A percentile compares a stretch with the other conserved stretches of the same genome.
phyloP scores from a whole-genome alignment of 2,797 vertebrate species.

The Linurgus olivaceus region DNA sequence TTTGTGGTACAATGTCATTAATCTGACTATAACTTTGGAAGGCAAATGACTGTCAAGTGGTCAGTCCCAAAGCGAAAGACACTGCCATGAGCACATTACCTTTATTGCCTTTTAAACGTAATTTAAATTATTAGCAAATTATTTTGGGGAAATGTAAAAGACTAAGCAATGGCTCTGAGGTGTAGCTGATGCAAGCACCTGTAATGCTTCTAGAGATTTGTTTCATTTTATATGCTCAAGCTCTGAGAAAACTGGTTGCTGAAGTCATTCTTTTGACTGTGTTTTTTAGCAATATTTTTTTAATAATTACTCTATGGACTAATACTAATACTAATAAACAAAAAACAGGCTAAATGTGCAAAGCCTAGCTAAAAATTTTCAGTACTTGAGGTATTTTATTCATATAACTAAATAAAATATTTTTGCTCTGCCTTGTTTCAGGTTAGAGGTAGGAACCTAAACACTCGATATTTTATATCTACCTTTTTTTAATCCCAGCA shows the following conservation, averaged over 20 bases:
- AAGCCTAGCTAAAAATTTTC: not conserved
- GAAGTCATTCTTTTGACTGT: not conserved
- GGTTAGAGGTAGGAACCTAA: not conserved
- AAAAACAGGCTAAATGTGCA: not conserved
- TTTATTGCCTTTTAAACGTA: not conserved
- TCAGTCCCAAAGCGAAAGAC: not conserved
- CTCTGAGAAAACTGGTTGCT: not conserved
- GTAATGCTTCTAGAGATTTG: not conserved
- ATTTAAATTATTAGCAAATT: not conserved
- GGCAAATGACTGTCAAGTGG: not conserved
- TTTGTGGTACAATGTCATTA: not conserved
- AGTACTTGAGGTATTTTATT: not conserved
- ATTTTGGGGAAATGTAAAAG: not conserved
- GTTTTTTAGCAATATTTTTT: not conserved
- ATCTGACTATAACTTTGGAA: not conserved
- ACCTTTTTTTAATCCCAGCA: accelerated
- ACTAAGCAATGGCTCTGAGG: not conserved
- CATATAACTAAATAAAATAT: not conserved
- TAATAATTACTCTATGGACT: not conserved
- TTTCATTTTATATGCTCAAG: accelerated
- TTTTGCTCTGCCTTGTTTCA: not conserved
- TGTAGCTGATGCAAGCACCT: not conserved
- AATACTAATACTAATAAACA: not conserved
- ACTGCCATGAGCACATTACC: not conserved
- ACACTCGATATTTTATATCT: not conserved